phyloP scores from a whole-genome alignment of 2,797 vertebrate species.

The Eulemur rubriventer region DNA sequence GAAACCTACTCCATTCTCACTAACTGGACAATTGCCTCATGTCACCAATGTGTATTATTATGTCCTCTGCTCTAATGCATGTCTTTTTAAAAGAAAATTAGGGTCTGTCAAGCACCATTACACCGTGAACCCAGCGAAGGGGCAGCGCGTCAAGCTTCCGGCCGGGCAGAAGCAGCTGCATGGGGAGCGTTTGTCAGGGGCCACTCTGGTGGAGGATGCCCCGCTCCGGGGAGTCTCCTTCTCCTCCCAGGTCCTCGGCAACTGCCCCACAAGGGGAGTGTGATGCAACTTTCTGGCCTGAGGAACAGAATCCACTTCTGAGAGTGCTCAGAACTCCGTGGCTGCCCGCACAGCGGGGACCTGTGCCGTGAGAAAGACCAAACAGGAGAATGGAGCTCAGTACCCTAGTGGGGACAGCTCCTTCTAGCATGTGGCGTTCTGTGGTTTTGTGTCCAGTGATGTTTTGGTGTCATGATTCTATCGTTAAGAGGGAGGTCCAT shows the following conservation, averaged over 20 bases:
- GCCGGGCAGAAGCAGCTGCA: background rate
- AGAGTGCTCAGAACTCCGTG: background rate
- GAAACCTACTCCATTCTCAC: background rate
- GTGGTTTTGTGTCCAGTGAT: background rate
- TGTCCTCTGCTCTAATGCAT: slow-evolving; percentile 10
- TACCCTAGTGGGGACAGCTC: fast-evolving
- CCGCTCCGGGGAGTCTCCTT: background rate
- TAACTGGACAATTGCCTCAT: slow-evolving; percentile 58
- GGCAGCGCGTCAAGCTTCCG: background rate
- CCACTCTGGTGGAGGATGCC: fast-evolving
- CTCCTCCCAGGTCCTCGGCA: background rate
- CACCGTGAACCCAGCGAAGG: slow-evolving; percentile 1
- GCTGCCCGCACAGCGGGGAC: background rate
- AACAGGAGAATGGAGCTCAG: no score
- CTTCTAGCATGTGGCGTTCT: background rate
- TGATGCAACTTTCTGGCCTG: background rate
- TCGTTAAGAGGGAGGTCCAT: background rate
- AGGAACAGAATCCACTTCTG: background rate
- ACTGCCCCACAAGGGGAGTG: no score
- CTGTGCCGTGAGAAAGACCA: background rate
- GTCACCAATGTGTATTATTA: background rate
- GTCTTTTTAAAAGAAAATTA: slow-evolving; percentile 69
- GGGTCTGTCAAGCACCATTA: slow-evolving; percentile 53
- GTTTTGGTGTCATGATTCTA: fast-evolving
- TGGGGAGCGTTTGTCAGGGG: background rate